A percentile compares a stretch with the other conserved stretches of the same genome.
Conservation (phyloP, 64 coral and sea anemone genomes). For the Actinia tenebrosa region DNA sequence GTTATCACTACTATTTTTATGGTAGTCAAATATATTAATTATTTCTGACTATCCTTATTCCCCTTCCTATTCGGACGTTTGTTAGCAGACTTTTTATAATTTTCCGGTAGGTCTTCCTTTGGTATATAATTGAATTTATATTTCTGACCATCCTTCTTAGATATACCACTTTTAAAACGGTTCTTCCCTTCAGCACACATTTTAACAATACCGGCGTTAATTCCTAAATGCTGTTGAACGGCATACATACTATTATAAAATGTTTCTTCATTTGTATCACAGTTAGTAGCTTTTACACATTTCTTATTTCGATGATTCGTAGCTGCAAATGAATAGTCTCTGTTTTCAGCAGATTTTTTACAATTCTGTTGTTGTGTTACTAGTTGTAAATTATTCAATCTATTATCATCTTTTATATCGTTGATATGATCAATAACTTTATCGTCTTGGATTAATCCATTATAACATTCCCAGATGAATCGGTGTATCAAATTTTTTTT, state of each 20-base stretch:
- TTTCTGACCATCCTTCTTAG: neutral
- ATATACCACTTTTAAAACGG: conserved; percentile 14
- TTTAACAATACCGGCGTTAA: neutral
- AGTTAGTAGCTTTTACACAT: conserved; percentile 9
- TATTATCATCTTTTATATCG: conserved; percentile 19
- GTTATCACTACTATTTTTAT: too few species aligned
- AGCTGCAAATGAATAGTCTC: conserved; percentile 19
- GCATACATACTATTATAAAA: conserved; percentile 31
- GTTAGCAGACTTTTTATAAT: conserved; percentile 14
- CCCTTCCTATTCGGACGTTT: too few species aligned
- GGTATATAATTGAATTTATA: conserved; percentile 29
- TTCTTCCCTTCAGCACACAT: neutral
- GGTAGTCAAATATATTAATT: too few species aligned
- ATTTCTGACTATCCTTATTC: too few species aligned
- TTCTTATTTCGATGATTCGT: conserved; percentile 31
- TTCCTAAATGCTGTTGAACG: conserved; percentile 3
- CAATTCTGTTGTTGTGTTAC: conserved; percentile 33
- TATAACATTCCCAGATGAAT: conserved; percentile 46
- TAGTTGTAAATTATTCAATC: conserved; percentile 32
- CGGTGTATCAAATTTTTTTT: conserved; percentile 15
- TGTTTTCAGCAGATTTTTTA: conserved; percentile 10
- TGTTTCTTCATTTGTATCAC: neutral
- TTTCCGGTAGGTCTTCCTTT: conserved; percentile 5
- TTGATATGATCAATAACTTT: conserved; percentile 37
- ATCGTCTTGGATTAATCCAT: neutral